Conservation (phyloP, 1,140 invertebrate species). For the Lordiphosa stackelbergi region DNA sequence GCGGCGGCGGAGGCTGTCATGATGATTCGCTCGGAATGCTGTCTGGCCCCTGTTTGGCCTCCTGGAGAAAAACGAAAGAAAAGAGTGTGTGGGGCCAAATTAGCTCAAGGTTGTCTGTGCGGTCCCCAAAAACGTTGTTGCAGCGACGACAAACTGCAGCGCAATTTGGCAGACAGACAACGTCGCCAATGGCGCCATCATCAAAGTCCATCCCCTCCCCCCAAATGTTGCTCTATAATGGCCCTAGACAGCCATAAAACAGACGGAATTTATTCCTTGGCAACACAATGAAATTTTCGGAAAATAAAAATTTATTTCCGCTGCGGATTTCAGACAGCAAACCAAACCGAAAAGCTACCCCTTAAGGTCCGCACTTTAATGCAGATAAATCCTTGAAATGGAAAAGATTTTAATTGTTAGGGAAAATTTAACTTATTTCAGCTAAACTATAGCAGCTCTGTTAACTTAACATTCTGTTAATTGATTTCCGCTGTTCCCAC, state of each 20-base stretch:
- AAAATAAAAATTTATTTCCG: conserved; percentile 61
- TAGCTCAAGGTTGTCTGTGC: conserved; percentile 70
- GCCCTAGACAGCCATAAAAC: conserved; percentile 67
- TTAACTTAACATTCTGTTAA: too few species aligned
- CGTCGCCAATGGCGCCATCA: conserved; percentile 44
- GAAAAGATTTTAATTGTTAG: conserved; percentile 29
- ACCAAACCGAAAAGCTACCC: conserved; percentile 32
- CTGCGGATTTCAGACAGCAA: conserved; percentile 27
- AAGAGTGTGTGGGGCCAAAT: conserved; percentile 43
- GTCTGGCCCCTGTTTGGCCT: conserved; percentile 61
- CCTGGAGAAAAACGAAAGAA: conserved; percentile 38
- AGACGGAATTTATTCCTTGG: conserved; percentile 59
- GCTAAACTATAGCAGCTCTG: neutral
- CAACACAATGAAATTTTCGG: conserved; percentile 30
- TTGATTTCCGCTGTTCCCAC: neutral
- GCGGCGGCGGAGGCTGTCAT: conserved; percentile 54
- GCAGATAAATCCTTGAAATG: conserved; percentile 20
- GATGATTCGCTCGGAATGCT: conserved; percentile 63
- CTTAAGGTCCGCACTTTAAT: neutral
- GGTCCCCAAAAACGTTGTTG: conserved; percentile 10
- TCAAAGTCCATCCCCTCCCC: conserved; percentile 42
- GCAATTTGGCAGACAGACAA: conserved; percentile 58
- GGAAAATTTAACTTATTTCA: neutral
- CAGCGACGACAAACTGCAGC: conserved; percentile 46
- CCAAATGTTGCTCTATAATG: conserved; percentile 44